Evolutionary conservation across 2,888 invertebrate genomes (phyloP).

Genomic region (Acheta domesticus): DNA sequence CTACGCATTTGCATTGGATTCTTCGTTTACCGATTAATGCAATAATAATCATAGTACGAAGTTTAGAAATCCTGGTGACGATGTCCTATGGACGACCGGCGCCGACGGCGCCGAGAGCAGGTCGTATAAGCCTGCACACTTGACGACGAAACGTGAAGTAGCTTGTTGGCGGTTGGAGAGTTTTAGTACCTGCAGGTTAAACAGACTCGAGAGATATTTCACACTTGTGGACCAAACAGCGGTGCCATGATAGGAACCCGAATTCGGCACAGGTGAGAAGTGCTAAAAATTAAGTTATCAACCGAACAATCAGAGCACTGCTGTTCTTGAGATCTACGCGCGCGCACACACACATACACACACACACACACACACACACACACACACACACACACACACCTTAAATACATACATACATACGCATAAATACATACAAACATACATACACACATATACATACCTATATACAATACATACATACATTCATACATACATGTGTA

Average conservation of each 20-base stretch:
- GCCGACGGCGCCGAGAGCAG: neutral
- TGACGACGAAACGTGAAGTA: neutral
- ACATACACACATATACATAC: neutral
- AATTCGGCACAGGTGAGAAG: neutral
- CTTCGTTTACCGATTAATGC: conserved; percentile 22
- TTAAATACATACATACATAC: neutral
- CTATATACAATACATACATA: neutral
- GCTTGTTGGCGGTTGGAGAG: neutral
- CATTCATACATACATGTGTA: neutral
- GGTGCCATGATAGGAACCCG: neutral
- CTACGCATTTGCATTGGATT: conserved; percentile 21
- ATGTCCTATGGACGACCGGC: neutral
- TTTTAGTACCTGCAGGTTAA: conserved; percentile 10
- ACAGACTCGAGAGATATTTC: conserved; percentile 5
- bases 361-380: neutral
- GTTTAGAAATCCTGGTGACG: neutral
- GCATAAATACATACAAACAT: neutral
- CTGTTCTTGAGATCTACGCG: neutral
- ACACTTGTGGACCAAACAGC: conserved; percentile 18
- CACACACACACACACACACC: neutral
- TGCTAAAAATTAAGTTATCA: neutral
- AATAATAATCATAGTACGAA: conserved; percentile 28
- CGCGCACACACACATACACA: neutral
- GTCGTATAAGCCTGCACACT: too few species aligned
- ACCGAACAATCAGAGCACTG: neutral